phyloP scores from a whole-genome alignment of 1,140 invertebrate species.

The Drosophila asahinai region DNA sequence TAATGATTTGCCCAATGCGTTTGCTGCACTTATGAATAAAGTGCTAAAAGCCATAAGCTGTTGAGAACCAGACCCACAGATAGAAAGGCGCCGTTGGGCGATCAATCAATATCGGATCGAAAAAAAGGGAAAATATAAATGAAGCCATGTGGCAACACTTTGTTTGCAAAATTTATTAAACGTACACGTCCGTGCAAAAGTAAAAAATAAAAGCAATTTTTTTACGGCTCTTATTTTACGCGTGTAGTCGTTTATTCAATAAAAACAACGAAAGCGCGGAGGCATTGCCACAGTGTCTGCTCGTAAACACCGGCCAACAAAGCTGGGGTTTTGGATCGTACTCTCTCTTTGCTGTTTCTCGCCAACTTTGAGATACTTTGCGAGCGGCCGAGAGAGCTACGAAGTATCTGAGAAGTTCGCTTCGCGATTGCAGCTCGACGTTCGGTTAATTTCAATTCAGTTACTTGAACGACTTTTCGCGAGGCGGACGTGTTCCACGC shows the following conservation, averaged over 20 bases:
- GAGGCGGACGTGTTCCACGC: slow-evolving; percentile 73
- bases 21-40: slow-evolving; percentile 54
- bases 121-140: slow-evolving; percentile 16
- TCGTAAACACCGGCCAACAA: slow-evolving; percentile 57
- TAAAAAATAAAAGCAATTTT: slow-evolving; percentile 48
- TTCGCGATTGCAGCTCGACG: slow-evolving; percentile 24
- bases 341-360: slow-evolving; percentile 1
- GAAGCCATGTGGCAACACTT: slow-evolving; percentile 44
- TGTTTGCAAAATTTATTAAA: slow-evolving; percentile 68
- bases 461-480: slow-evolving; percentile 81
- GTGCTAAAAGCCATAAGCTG: slow-evolving; percentile 67
- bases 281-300: slow-evolving; percentile 49
- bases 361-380: slow-evolving; percentile 13
- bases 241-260: slow-evolving; percentile 72
- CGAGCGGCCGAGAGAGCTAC: slow-evolving; percentile 1
- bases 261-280: slow-evolving; percentile 58
- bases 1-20: slow-evolving; percentile 11
- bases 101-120: slow-evolving; percentile 53
- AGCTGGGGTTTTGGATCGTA: slow-evolving; percentile 38
- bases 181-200: slow-evolving; percentile 52
- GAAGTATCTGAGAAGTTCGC: slow-evolving; percentile 37
- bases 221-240: slow-evolving; percentile 60
- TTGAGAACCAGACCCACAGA: slow-evolving; percentile 37
- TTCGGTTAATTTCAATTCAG: slow-evolving; percentile 50
- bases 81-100: slow-evolving; percentile 47